Conservation (phyloP, 1,140 invertebrate genomes). For the Cotesia chilonis region DNA sequence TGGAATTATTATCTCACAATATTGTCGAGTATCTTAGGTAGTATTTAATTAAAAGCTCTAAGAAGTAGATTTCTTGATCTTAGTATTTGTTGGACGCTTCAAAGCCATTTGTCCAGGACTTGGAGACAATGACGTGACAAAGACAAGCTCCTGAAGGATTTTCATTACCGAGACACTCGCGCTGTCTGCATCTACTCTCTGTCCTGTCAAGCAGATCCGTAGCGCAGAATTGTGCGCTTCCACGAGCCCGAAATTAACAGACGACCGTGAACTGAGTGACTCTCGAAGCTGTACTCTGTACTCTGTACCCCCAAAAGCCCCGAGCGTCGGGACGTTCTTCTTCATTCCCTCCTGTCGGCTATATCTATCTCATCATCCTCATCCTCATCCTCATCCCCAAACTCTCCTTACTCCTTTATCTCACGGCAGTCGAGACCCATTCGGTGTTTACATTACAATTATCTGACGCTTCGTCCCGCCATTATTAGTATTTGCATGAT, state of each 20-base stretch:
- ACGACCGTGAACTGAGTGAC: slow-evolving; percentile 39
- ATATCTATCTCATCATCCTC: slow-evolving; percentile 9
- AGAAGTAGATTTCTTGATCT: slow-evolving; percentile 17
- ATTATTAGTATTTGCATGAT: slow-evolving; percentile 59
- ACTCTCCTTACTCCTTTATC: slow-evolving; percentile 18
- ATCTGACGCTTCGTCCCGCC: slow-evolving; percentile 50
- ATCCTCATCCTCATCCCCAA: slow-evolving; percentile 5
- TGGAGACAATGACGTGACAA: slow-evolving; percentile 34
- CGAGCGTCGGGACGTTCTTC: slow-evolving; percentile 6
- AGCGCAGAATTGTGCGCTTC: slow-evolving; percentile 38
- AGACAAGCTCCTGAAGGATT: slow-evolving; percentile 40
- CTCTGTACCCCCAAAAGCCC: slow-evolving; percentile 25
- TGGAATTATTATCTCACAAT: too few species aligned
- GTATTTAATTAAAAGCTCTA: slow-evolving; percentile 24
- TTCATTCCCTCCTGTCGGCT: not conserved
- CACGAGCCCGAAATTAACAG: slow-evolving; percentile 42
- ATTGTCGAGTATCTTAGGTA: not conserved
- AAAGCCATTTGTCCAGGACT: slow-evolving; percentile 30
- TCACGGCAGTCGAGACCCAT: slow-evolving; percentile 32
- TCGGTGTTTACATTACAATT: slow-evolving; percentile 59
- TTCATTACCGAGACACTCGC: slow-evolving; percentile 36
- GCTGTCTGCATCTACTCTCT: slow-evolving; percentile 13
- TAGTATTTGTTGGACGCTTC: slow-evolving; percentile 18
- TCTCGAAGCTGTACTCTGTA: slow-evolving; percentile 23
- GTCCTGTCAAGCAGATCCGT: slow-evolving; percentile 28